phyloP scores from a whole-genome alignment of 2,888 invertebrate genomes.

The Pammene aurita region DNA sequence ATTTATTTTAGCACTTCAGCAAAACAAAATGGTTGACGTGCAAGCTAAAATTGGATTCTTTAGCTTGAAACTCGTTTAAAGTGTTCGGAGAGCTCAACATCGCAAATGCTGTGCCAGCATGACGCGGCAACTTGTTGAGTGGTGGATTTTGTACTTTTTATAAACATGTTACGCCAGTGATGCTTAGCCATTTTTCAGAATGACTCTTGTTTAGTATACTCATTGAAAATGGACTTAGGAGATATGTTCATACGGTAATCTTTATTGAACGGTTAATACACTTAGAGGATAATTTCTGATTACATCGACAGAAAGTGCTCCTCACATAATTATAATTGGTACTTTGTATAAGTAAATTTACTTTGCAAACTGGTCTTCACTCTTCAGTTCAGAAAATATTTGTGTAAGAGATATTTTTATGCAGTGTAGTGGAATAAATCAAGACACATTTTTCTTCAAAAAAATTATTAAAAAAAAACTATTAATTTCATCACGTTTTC shows the following conservation, averaged over 20 bases:
- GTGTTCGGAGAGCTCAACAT: constrained; percentile 50
- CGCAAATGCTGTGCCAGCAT: constrained; percentile 40
- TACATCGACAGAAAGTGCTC: not conserved
- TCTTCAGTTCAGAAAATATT: too few relatives aligned
- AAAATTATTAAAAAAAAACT: not conserved
- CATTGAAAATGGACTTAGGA: too few relatives aligned
- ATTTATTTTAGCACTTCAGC: constrained; percentile 13
- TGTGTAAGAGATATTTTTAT: not conserved
- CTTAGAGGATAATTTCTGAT: not conserved
- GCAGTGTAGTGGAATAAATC: not conserved
- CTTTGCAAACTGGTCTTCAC: too few relatives aligned
- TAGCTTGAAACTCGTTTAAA: constrained; percentile 48
- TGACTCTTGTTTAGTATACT: not conserved
- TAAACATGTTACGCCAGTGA: constrained; percentile 44
- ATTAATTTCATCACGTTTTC: not conserved
- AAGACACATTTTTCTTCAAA: not conserved
- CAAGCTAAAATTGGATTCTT: constrained; percentile 29
- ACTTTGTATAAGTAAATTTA: too few relatives aligned
- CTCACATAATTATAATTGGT: too few relatives aligned
- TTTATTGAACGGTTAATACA: not conserved
- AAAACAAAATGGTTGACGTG: constrained; percentile 11
- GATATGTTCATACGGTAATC: not conserved
- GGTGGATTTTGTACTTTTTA: constrained; percentile 42
- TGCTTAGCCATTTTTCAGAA: not conserved
- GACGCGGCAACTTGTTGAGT: constrained; percentile 56